phyloP scores from a whole-genome alignment of 2,888 invertebrate species.

The Melanostoma mellinum region DNA sequence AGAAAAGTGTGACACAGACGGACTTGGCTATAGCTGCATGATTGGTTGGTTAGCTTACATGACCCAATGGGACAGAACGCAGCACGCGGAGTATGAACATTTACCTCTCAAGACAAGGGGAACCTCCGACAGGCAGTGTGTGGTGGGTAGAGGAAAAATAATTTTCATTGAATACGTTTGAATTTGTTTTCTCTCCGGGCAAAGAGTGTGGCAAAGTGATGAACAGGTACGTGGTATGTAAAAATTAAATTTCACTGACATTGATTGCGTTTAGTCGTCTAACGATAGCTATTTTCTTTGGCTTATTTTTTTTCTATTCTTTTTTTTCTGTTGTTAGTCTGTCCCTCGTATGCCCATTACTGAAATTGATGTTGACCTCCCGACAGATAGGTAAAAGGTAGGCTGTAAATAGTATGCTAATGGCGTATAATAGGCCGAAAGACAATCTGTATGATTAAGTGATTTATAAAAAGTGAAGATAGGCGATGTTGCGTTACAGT shows the following conservation, averaged over 20 bases:
- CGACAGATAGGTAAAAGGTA: not conserved
- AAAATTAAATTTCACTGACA: slow-evolving; percentile 73
- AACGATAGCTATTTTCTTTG: slow-evolving; percentile 34
- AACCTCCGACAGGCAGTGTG: not conserved
- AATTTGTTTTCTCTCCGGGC: slow-evolving; percentile 57
- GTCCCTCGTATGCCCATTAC: slow-evolving; percentile 8
- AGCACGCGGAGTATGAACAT: not conserved
- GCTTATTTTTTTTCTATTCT: slow-evolving; percentile 13
- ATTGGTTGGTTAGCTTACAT: slow-evolving; percentile 35
- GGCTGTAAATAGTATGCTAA: slow-evolving; percentile 46
- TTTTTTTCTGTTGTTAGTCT: not conserved
- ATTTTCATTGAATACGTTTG: slow-evolving; percentile 51
- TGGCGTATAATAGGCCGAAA: slow-evolving; percentile 33
- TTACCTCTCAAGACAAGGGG: slow-evolving; percentile 7
- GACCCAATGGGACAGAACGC: slow-evolving; percentile 55
- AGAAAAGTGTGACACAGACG: slow-evolving; percentile 68
- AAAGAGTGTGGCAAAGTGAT: slow-evolving; percentile 14
- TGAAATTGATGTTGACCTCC: slow-evolving; percentile 30
- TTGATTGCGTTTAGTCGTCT: slow-evolving; percentile 65
- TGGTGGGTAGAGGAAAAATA: slow-evolving; percentile 23
- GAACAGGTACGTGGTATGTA: slow-evolving; percentile 53
- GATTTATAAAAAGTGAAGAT: slow-evolving; percentile 26
- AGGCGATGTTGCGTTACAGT: not conserved
- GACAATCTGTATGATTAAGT: slow-evolving; percentile 42
- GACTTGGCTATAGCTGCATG: slow-evolving; percentile 42